phyloP scores from a whole-genome alignment of 2,888 invertebrate species.

The Papilio gigon region DNA sequence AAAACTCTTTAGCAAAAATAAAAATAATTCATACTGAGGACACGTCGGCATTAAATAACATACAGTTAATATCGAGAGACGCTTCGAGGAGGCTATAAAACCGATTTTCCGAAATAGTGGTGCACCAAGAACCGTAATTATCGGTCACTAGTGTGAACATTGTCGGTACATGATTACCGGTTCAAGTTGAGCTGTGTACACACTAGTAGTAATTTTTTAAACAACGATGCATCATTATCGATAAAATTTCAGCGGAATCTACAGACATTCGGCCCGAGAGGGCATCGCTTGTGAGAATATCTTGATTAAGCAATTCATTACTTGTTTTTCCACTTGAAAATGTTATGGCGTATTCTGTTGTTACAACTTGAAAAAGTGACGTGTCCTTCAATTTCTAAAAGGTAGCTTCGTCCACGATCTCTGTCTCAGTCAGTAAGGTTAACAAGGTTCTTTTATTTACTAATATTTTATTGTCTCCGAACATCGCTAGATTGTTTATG shows the following conservation, averaged over 20 bases:
- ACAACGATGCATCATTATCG: constrained; percentile 63
- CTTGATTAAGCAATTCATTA: constrained; percentile 29
- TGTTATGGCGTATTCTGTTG: not conserved
- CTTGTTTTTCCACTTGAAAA: not conserved
- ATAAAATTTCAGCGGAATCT: constrained; percentile 52
- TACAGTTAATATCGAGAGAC: not conserved
- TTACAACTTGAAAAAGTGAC: not conserved
- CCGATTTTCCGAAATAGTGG: constrained; percentile 36
- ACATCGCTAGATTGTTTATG: not conserved
- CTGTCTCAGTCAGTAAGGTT: too few species aligned
- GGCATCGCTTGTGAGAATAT: constrained; percentile 67
- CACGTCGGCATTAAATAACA: constrained; percentile 11
- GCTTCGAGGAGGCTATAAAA: constrained; percentile 27
- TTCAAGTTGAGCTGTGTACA: constrained; percentile 46
- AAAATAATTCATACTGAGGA: constrained; percentile 24
- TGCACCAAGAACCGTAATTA: constrained; percentile 36
- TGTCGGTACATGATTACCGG: constrained; percentile 59
- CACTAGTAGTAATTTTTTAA: constrained; percentile 59
- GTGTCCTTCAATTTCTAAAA: not conserved
- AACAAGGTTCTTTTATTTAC: too few species aligned
- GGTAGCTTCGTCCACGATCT: not conserved
- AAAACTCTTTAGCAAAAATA: constrained; percentile 25
- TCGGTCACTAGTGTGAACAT: constrained; percentile 61
- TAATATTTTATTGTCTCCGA: not conserved
- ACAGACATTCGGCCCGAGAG: constrained; percentile 55